These are phyloP conservation scores for Cydia strobilella DNA, from an alignment of 1,140 invertebrate species.

Conservation along the genomic window DNA sequence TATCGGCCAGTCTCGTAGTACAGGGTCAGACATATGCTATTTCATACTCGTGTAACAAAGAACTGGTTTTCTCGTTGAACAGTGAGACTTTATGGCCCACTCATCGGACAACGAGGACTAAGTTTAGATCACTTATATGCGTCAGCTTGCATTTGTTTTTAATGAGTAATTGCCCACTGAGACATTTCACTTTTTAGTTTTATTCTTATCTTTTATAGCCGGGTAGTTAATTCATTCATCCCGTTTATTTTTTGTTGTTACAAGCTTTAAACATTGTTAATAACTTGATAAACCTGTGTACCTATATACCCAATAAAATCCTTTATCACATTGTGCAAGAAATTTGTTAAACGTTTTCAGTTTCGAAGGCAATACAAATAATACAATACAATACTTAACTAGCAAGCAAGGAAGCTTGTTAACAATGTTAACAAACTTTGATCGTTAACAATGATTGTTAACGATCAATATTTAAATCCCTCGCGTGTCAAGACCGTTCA, in stretches of 20 bases:
- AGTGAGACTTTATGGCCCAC: constrained; percentile 38
- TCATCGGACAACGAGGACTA: constrained; percentile 32
- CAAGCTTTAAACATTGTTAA: too few species aligned
- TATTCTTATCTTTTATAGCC: not conserved
- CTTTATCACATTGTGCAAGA: too few species aligned
- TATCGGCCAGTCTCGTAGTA: not conserved
- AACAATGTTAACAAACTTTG: too few species aligned
- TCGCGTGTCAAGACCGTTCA: not conserved
- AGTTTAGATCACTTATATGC: constrained; percentile 37
- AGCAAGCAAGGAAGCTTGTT: not conserved
- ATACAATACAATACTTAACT: not conserved
- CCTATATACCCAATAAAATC: too few species aligned
- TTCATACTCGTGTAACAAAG: constrained; percentile 39
- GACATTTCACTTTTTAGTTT: not conserved
- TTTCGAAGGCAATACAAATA: too few species aligned
- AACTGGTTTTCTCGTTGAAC: constrained; percentile 40
- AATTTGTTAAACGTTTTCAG: too few species aligned
- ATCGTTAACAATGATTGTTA: too few species aligned
- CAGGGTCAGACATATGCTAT: constrained; percentile 14
- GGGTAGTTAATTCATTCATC: not conserved
- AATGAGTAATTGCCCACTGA: constrained; percentile 29
- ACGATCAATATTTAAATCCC: not conserved
- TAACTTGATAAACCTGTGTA: too few species aligned
- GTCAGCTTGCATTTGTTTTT: constrained; percentile 31
- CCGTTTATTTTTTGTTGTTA: not conserved